These are phyloP conservation scores for Serripes groenlandicus DNA, from an alignment of 2,888 invertebrate genomes.

Conservation along the genomic window DNA sequence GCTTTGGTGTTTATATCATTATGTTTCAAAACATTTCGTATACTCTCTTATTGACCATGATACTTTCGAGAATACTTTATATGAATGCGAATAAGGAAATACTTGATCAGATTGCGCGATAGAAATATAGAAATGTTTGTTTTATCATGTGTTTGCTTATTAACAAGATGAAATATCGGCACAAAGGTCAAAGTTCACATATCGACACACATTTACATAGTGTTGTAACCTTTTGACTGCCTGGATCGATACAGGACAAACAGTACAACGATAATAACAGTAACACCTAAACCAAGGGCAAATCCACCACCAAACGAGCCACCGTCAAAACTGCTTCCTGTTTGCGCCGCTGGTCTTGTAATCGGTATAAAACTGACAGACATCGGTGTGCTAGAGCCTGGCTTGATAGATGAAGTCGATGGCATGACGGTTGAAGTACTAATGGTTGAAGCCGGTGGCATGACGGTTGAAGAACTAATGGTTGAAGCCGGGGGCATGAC, in stretches of 20 bases:
- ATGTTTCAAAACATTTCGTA: too few relatives aligned
- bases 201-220: slow-evolving; percentile 3
- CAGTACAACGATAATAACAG: slow-evolving; percentile 5
- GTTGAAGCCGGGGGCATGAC: slow-evolving; percentile 11
- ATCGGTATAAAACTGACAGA: neutral
- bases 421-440: neutral
- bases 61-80: too few relatives aligned
- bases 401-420: neutral
- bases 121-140: too few relatives aligned
- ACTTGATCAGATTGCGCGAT: too few relatives aligned
- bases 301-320: slow-evolving; percentile 33
- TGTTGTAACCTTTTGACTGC: slow-evolving; percentile 7
- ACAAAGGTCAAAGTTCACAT: neutral
- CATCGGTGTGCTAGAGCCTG: neutral
- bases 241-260: neutral
- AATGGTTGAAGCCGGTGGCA: slow-evolving; percentile 14
- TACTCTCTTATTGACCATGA: too few relatives aligned
- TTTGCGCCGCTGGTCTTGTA: neutral
- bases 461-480: neutral
- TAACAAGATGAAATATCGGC: too few relatives aligned
- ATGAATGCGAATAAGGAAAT: too few relatives aligned
- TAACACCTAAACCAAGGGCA: slow-evolving; percentile 28
- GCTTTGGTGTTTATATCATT: too few relatives aligned
- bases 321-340: slow-evolving; percentile 22
- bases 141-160: too few relatives aligned